A percentile compares a stretch with the other conserved stretches of the same genome.
phyloP scores from a whole-genome alignment of 1,140 invertebrate genomes.

The Ostrea edulis region DNA sequence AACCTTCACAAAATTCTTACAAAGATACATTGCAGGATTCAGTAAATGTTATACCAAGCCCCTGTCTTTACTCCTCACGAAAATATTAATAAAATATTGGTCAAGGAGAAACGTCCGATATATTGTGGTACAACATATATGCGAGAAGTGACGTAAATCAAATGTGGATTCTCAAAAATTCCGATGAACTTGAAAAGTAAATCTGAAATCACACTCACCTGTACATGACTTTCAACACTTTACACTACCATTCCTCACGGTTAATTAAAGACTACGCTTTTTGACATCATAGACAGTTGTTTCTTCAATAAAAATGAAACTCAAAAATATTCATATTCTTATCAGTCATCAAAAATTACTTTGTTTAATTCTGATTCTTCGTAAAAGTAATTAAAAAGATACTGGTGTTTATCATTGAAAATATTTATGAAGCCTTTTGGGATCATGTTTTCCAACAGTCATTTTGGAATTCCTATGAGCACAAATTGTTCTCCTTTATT shows the following conservation, averaged over 20 bases:
- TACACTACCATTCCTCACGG: not conserved
- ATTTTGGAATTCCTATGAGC: not conserved
- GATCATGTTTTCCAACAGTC: not conserved
- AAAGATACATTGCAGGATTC: not conserved
- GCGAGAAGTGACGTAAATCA: not conserved
- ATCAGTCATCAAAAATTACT: too few relatives aligned
- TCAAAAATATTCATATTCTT: not conserved
- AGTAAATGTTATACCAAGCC: not conserved
- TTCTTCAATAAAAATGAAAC: not conserved
- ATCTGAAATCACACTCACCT: not conserved
- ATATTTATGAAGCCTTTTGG: too few relatives aligned
- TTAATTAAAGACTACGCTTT: not conserved
- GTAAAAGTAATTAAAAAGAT: too few relatives aligned
- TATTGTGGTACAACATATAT: not conserved
- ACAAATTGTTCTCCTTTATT: not conserved
- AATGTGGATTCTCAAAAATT: not conserved
- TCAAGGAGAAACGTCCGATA: not conserved
- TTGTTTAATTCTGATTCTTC: too few relatives aligned
- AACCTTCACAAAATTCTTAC: not conserved
- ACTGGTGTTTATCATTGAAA: too few relatives aligned
- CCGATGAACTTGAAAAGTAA: not conserved
- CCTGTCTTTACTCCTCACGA: not conserved
- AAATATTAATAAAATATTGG: not conserved
- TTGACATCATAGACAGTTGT: not conserved
- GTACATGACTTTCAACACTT: not conserved